Conservation (phyloP, 2,113 vertebrate species). For the Oceanodroma tethys region DNA sequence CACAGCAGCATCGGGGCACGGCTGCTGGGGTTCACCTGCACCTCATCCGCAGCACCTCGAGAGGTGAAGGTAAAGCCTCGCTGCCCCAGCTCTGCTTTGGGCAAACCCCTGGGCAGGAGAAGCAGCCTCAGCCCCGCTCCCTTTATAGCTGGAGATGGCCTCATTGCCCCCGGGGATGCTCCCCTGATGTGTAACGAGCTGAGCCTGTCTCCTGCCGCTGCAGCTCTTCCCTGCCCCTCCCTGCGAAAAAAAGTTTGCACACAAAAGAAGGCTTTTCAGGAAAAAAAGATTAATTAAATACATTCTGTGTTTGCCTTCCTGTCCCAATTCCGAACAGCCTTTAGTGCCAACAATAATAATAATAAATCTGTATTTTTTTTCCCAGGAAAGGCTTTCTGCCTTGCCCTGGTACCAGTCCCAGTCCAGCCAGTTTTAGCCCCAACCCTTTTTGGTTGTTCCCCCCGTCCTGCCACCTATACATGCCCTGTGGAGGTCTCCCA, state of each 20-base stretch:
- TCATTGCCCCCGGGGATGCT: neutral
- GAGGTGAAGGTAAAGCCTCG: neutral
- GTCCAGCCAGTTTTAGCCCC: rapidly evolving
- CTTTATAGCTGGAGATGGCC: neutral
- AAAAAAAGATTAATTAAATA: neutral
- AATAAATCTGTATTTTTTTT: neutral
- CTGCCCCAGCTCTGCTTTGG: neutral
- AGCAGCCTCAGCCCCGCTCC: rapidly evolving
- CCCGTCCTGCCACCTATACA: rapidly evolving
- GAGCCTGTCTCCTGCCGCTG: neutral
- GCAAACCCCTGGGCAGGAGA: neutral
- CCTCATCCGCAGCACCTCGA: rapidly evolving
- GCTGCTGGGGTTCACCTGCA: neutral
- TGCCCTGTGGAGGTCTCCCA: neutral
- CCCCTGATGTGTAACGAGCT: neutral
- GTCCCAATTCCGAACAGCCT: neutral
- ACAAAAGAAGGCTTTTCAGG: neutral
- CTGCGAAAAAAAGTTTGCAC: neutral
- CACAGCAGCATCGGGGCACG: rapidly evolving
- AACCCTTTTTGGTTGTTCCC: neutral
- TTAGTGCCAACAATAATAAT: neutral
- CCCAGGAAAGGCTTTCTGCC: neutral
- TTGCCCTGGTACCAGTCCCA: neutral
- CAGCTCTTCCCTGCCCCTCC: neutral
- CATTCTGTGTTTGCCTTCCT: neutral